Conservation (phyloP, 37 sponge, comb jelly and placozoan genomes). For the Corticium candelabrum region DNA sequence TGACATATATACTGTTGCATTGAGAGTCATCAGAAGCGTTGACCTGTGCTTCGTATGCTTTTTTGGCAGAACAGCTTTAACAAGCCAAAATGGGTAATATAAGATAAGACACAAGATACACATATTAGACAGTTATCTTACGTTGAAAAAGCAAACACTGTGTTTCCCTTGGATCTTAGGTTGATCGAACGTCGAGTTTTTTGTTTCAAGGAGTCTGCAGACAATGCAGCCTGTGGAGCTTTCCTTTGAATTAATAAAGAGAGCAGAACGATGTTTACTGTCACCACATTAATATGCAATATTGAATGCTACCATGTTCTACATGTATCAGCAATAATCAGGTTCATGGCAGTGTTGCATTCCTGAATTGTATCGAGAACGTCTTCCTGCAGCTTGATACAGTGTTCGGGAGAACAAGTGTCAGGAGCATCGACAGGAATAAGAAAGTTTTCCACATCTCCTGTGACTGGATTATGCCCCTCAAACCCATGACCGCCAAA, state of each 20-base stretch:
- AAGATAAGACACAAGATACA: too few relatives aligned
- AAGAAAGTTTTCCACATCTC: constrained; percentile 15
- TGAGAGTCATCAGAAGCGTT: too few relatives aligned
- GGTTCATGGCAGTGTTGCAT: not conserved
- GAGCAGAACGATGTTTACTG: too few relatives aligned
- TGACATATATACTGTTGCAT: not conserved
- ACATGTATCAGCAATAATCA: not conserved
- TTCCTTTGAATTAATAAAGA: too few relatives aligned
- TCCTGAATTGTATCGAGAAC: not conserved
- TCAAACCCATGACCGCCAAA: constrained; percentile 63
- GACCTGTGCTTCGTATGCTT: too few relatives aligned
- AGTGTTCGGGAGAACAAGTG: not conserved
- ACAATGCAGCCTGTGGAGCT: too few relatives aligned
- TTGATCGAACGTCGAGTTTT: not conserved
- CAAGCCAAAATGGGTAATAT: too few relatives aligned
- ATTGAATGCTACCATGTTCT: not conserved
- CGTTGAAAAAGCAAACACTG: not conserved
- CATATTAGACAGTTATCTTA: too few relatives aligned
- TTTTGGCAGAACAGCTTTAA: too few relatives aligned
- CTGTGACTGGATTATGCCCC: constrained; percentile 17
- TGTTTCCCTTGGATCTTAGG: not conserved
- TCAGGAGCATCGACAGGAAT: constrained; percentile 36
- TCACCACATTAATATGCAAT: too few relatives aligned
- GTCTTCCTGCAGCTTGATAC: not conserved
- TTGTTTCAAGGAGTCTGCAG: too few relatives aligned